Base-by-base conservation (phyloP, 2,888 invertebrate species). In the Dioctria linearis region DNA sequence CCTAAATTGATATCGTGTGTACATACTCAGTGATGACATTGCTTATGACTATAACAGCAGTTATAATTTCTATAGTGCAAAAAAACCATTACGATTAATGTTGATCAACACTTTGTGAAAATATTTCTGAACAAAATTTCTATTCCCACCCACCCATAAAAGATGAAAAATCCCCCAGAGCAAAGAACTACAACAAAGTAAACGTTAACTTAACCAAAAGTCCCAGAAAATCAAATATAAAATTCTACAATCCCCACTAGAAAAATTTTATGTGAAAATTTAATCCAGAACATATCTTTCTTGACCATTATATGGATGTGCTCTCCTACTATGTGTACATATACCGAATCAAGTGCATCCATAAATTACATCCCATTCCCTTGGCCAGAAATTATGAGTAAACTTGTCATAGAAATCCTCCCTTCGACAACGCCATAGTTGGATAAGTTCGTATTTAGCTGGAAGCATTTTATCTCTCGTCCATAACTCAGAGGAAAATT, bases 401-500 rank as follows among this genome's bases (percentile, higher is more conserved):
- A 73, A 73, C 73, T 73, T 73, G 71, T 51, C 71, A 71, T 66
- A 46, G 25, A 11, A 40, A 11, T 42, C 61, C 61, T 51, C 51
- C 71, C 37, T 13, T 51, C 51, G 46, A 25, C 25, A 25, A 25
- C 25, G 25, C 25, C 25, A 25, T 25, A 25, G 39, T 39, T 65
- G 71, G 54, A 71, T 71, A 71, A 40, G 71, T 73, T 73, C 73
- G 42, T 57, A 73, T 73, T 57, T 59, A 73, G 42, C 43, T 57
- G 59, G 25, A 73, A 73, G 73, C 40, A 57, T 57, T 73, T 73
- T 73, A 73, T 73, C 57, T 59, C 51, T 73, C 73, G 42, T 57
- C 73, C 73, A 73, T 73, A 73, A 73, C 73, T 73, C 73, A 73
- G 9, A 42, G 57, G 73, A 73, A 73, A 73, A 73, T 73, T 73